Evolutionary conservation across 2,113 vertebrate genomes (phyloP).

Genomic region (Hymenochirus boettgeri): DNA sequence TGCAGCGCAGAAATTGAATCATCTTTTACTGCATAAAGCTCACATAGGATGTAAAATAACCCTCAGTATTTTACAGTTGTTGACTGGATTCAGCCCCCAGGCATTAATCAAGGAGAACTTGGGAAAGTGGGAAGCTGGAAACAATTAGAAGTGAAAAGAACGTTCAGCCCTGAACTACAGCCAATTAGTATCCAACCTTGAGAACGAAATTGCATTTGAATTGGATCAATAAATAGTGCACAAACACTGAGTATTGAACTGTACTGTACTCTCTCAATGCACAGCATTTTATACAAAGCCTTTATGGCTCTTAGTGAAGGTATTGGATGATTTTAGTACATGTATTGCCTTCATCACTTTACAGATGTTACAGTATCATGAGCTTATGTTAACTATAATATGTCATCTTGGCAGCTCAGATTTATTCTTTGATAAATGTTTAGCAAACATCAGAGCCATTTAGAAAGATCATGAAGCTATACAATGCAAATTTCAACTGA

Average conservation of each 20-base stretch:
- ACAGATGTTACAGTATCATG: neutral
- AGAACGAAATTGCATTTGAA: constrained; percentile 36
- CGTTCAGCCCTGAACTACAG: constrained; percentile 25
- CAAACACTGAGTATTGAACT: constrained; percentile 26
- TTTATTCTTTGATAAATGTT: neutral
- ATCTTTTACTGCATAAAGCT: constrained; percentile 15
- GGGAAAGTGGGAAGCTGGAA: constrained; percentile 21
- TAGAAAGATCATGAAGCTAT: too few species aligned
- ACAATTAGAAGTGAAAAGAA: constrained; percentile 32
- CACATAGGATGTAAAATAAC: constrained; percentile 5
- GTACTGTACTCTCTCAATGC: constrained; percentile 12
- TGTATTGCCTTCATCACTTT: neutral
- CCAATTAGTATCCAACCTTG: constrained; percentile 40
- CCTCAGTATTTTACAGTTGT: constrained; percentile 17
- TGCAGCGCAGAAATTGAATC: constrained; percentile 21
- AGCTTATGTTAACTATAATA: neutral
- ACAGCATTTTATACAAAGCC: neutral
- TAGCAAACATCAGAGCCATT: neutral
- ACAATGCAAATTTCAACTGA: too few species aligned
- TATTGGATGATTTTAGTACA: neutral
- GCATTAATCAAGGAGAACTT: constrained; percentile 28
- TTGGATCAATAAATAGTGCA: constrained; percentile 40
- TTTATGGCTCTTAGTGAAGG: constrained; percentile 3
- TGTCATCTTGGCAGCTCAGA: neutral
- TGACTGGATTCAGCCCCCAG: neutral